Evolutionary conservation across 1,140 invertebrate species (phyloP).

Genomic region (Oreohelix idahoensis): DNA sequence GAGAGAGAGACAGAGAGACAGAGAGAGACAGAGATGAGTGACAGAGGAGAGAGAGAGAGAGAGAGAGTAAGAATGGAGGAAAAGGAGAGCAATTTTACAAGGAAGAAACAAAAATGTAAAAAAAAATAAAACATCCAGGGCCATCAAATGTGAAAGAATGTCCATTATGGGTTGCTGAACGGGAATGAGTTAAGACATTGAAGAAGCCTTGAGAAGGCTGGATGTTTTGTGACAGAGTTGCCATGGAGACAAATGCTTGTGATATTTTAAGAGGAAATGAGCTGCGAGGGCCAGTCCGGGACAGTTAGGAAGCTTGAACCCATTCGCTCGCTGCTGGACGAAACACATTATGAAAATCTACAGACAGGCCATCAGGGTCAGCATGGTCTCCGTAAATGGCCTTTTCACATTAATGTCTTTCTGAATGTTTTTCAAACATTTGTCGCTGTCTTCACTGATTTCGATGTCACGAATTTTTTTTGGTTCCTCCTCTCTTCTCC

Average conservation of each 20-base stretch:
- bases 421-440: not conserved
- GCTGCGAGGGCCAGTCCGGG: not conserved
- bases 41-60: not conserved
- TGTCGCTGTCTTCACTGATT: not conserved
- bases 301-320: not conserved
- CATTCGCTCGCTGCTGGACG: not conserved
- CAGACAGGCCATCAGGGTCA: not conserved
- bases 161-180: not conserved
- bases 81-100: not conserved
- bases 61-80: not conserved
- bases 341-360: not conserved
- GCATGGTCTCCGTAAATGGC: not conserved
- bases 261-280: not conserved
- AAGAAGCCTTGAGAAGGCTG: not conserved
- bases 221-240: not conserved
- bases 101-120: no score
- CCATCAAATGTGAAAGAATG: slow-evolving; percentile 2
- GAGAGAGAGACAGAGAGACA: not conserved
- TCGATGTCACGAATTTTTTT: no score
- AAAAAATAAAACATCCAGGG: not conserved
- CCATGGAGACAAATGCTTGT: not conserved
- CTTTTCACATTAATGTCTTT: not conserved
- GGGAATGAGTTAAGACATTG: not conserved
- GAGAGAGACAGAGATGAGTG: not conserved
- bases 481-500: no score